Conservation (phyloP, 2,888 invertebrate species). For the Cyclophora punctaria region DNA sequence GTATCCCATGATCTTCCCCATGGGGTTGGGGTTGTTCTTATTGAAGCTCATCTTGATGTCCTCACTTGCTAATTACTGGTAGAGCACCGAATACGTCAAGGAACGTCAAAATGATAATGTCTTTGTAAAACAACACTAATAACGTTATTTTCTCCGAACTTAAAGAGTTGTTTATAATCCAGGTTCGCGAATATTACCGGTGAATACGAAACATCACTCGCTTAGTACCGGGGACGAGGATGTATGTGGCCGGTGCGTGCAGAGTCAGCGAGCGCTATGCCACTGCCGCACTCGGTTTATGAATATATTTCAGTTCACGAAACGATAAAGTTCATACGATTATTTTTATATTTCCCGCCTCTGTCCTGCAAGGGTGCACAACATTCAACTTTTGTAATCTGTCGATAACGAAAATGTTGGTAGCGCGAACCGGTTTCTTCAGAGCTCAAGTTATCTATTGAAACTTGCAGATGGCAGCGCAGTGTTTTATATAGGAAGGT, state of each 20-base stretch:
- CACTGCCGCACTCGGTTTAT: slow-evolving; percentile 34
- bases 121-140: slow-evolving; percentile 48
- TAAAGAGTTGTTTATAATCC: slow-evolving; percentile 49
- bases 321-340: slow-evolving; percentile 33
- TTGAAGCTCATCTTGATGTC: slow-evolving; percentile 69
- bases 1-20: slow-evolving; percentile 71
- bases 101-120: slow-evolving; percentile 65
- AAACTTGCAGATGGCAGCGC: slow-evolving; percentile 73
- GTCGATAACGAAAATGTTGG: slow-evolving; percentile 51
- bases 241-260: slow-evolving; percentile 9
- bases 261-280: slow-evolving; percentile 22
- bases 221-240: slow-evolving; percentile 15
- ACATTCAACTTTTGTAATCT: slow-evolving; percentile 48
- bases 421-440: slow-evolving; percentile 61
- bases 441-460: slow-evolving; percentile 71
- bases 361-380: slow-evolving; percentile 45
- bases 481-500: slow-evolving; percentile 67
- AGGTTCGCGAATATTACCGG: slow-evolving; percentile 52
- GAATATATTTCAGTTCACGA: slow-evolving; percentile 25
- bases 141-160: slow-evolving; percentile 36
- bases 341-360: slow-evolving; percentile 50
- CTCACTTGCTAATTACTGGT: slow-evolving; percentile 23
- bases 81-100: slow-evolving; percentile 40
- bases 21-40: slow-evolving; percentile 67
- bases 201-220: slow-evolving; percentile 46